Base-by-base conservation (phyloP, 30 jellyfish, hydroid and myxozoan species). In the Calvadosia cruxmelitensis region DNA sequence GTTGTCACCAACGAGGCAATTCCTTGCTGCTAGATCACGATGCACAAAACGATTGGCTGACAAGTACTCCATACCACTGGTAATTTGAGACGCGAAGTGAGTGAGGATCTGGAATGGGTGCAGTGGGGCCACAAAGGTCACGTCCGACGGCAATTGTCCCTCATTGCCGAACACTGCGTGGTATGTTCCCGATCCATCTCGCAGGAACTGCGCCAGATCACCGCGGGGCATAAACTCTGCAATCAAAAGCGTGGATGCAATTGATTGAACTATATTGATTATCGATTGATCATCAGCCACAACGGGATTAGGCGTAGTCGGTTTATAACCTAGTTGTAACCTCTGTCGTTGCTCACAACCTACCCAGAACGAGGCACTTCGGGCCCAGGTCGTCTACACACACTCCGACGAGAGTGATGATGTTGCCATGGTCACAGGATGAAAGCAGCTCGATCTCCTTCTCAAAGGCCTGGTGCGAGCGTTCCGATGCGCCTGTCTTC, bases 21-120 rank as follows among this genome's bases (percentile, higher is more conserved):
- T 83, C 69, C 95, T 64, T n/a, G 95, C 64, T 2, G 95, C 95
- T 2, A 83, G 81, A 71, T 83, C n/a, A n/a, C n/a, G n/a, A n/a
- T n/a, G n/a, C n/a, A n/a, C n/a, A n/a, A n/a, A n/a, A n/a, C n/a
- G n/a, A 91, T n/a, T 92, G 61, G 68, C 76, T 1, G 95, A 76
- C 63, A 83, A 71, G 49, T 83, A 83, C 29, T 75, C 82, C 84
- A 83, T 71, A 31, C 95, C 95, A 10, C 74, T 68, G 24, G 95
- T 82, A 25, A 83, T 66, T 63, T 83, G 95, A 36, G 79, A 68
- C 26, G 85, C 76, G 16, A 83, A 75, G 27, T 31, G 52, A 3
- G 76, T 66, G 29, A 83, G 76, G 27, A 63, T 71, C 3, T 64
- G 73, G 65, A 74, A 83, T 31, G 75, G 68, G 52, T 69, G 69